Conservation (phyloP, 2,888 invertebrate species). For the Lypha dubia region DNA sequence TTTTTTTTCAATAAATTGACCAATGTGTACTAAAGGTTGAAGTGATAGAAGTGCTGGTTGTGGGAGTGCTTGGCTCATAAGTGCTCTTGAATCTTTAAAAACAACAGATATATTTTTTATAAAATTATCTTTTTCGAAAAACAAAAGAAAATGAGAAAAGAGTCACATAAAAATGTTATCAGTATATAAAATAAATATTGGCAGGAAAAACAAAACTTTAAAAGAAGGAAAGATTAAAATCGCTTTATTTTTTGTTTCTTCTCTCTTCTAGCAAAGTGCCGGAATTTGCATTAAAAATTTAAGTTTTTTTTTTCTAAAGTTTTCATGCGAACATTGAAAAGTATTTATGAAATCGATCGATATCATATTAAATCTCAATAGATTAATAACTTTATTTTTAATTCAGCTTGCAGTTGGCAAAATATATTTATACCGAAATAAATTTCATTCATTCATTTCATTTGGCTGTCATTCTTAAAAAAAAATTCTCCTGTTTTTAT, state of each 20-base stretch:
- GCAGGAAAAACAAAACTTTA: slow-evolving; percentile 13
- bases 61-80: slow-evolving; percentile 43
- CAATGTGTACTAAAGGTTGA: slow-evolving; percentile 46
- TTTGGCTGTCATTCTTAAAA: too few species aligned
- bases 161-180: slow-evolving; percentile 24
- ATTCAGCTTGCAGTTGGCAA: too few species aligned
- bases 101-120: slow-evolving; percentile 50
- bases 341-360: neutral
- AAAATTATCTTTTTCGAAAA: slow-evolving; percentile 30
- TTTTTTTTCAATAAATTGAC: slow-evolving; percentile 27
- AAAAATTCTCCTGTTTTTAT: too few species aligned
- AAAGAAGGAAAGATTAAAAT: slow-evolving; percentile 29
- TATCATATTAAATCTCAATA: neutral
- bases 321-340: neutral
- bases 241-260: neutral
- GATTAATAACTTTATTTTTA: neutral
- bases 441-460: too few species aligned
- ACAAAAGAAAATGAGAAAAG: neutral
- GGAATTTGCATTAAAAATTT: slow-evolving; percentile 9
- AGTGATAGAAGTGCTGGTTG: slow-evolving; percentile 43
- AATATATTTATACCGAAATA: too few species aligned
- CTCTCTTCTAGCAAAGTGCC: neutral
- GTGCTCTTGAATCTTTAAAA: slow-evolving; percentile 51
- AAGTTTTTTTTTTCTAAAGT: too few species aligned
- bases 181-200: slow-evolving; percentile 42